These are phyloP conservation scores for Rhinichthys osculus DNA, from an alignment of 2,797 vertebrate species.

Conservation along the genomic window DNA sequence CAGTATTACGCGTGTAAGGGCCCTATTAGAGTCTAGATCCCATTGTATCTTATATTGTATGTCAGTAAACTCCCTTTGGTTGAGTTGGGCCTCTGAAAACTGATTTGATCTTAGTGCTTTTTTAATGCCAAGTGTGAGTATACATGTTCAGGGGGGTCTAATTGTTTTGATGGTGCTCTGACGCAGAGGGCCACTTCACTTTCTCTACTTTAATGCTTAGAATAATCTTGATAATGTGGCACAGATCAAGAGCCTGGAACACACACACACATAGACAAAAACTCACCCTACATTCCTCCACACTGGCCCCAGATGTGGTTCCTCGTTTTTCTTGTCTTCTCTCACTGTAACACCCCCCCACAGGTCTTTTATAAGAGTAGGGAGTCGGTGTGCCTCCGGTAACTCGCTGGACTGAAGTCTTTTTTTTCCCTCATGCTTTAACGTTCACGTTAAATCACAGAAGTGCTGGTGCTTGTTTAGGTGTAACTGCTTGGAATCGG, in stretches of 20 bases:
- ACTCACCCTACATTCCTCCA: slow-evolving; percentile 49
- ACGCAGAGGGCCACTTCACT: slow-evolving; percentile 22
- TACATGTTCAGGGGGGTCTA: background rate
- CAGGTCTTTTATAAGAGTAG: slow-evolving; percentile 27
- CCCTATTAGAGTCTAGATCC: slow-evolving; percentile 7
- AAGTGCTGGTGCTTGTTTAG: slow-evolving; percentile 39
- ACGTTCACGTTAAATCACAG: slow-evolving; percentile 17
- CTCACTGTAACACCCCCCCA: slow-evolving; percentile 40
- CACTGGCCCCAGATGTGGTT: slow-evolving; percentile 54
- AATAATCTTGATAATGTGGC: slow-evolving; percentile 41
- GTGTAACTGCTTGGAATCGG: slow-evolving; percentile 5
- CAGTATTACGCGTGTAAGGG: slow-evolving; percentile 3
- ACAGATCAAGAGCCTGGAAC: slow-evolving; percentile 28
- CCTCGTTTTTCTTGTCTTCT: slow-evolving; percentile 37
- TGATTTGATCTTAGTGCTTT: slow-evolving; percentile 9
- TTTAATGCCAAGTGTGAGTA: background rate
- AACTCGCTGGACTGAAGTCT: background rate
- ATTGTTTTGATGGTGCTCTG: slow-evolving; percentile 14
- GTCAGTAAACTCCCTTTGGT: background rate
- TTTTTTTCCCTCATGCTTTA: slow-evolving; percentile 5
- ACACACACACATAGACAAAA: slow-evolving; percentile 22
- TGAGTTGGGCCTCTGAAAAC: background rate
- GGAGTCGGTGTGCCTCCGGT: background rate
- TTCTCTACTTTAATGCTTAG: slow-evolving; percentile 43
- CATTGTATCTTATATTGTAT: background rate